phyloP scores from a whole-genome alignment of 2,888 invertebrate species.

The Cacoxenus indagator region DNA sequence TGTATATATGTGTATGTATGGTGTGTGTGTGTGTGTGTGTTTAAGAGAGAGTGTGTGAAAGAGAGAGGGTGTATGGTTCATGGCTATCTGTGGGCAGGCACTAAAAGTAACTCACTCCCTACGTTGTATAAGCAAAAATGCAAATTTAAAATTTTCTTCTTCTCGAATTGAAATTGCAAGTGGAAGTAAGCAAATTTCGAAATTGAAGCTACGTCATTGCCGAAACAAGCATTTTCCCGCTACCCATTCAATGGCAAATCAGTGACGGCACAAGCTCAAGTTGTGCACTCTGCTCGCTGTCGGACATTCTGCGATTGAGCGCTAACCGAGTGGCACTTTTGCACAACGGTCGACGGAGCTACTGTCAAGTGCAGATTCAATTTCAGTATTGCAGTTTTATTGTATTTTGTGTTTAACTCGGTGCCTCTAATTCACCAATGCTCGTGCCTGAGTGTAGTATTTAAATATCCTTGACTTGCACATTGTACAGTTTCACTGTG shows the following conservation, averaged over 20 bases:
- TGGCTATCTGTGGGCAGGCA: neutral
- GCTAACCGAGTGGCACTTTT: conserved; percentile 45
- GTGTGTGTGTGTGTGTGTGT: too few species aligned
- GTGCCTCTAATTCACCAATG: neutral
- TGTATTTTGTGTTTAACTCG: conserved; percentile 12
- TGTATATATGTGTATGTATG: too few species aligned
- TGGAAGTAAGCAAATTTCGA: conserved; percentile 61
- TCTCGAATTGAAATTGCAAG: conserved; percentile 58
- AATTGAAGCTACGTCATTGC: conserved; percentile 58
- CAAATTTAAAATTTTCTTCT: conserved; percentile 12
- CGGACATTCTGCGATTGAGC: neutral
- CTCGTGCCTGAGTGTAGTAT: too few species aligned
- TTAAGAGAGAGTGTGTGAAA: too few species aligned
- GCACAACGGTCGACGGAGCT: conserved; percentile 50
- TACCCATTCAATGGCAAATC: neutral
- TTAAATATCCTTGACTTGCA: too few species aligned
- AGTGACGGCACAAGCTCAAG: neutral
- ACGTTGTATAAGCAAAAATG: conserved; percentile 10
- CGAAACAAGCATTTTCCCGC: neutral
- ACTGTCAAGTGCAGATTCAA: conserved; percentile 60
- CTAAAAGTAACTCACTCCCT: neutral
- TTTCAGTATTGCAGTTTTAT: conserved; percentile 14
- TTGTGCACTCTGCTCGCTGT: neutral
- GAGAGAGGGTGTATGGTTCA: too few species aligned
- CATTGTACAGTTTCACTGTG: too few species aligned